phyloP scores from a whole-genome alignment of 2,113 vertebrate genomes.

The Regulus satrapa region DNA sequence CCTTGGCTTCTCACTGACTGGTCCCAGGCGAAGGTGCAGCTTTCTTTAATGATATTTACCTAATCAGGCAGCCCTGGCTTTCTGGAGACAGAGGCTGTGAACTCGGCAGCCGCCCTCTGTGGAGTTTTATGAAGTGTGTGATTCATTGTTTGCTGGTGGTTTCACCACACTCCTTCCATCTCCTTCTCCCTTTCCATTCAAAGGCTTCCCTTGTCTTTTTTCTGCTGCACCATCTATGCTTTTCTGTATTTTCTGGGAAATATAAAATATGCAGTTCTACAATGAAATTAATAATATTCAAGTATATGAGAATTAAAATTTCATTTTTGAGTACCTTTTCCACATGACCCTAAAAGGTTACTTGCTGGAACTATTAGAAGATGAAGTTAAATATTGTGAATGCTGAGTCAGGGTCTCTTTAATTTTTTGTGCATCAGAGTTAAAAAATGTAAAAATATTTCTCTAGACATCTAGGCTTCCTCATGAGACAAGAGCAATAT shows the following conservation, averaged over 20 bases:
- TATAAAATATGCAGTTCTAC: neutral
- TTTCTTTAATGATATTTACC: neutral
- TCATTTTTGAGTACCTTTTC: neutral
- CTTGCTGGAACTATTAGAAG: neutral
- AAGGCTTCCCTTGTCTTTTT: neutral
- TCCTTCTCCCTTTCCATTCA: neutral
- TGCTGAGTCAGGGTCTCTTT: neutral
- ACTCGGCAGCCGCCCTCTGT: neutral
- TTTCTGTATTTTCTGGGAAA: neutral
- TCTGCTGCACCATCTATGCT: neutral
- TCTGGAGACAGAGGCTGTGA: neutral
- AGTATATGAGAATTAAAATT: neutral
- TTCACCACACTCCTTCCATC: neutral
- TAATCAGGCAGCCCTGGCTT: neutral
- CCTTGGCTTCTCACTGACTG: neutral
- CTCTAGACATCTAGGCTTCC: neutral
- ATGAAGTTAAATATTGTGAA: neutral
- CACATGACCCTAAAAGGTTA: neutral
- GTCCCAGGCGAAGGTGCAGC: neutral
- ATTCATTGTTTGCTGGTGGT: neutral
- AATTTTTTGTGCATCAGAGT: neutral
- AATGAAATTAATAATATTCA: neutral
- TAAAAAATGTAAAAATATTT: neutral
- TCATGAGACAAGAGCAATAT: neutral
- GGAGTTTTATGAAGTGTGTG: neutral